These are phyloP conservation scores for Campylomormyrus tamandua DNA, from an alignment of 2,113 vertebrate genomes.

Conservation along the genomic window DNA sequence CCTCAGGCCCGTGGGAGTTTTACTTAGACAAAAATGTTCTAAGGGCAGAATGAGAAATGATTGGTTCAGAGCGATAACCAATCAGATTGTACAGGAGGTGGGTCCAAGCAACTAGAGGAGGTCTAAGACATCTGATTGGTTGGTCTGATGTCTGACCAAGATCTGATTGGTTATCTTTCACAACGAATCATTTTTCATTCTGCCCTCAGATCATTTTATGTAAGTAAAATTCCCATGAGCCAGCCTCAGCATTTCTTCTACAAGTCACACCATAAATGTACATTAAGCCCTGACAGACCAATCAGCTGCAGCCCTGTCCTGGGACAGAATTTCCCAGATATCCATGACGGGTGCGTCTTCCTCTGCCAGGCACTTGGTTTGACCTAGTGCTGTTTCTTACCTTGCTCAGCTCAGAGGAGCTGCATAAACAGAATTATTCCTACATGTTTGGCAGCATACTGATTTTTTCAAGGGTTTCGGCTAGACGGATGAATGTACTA, in stretches of 20 bases:
- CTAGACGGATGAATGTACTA: not conserved
- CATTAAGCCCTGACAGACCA: not conserved
- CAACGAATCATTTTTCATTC: too few species aligned
- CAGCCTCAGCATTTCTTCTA: not conserved
- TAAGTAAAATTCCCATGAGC: too few species aligned
- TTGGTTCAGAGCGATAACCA: too few species aligned
- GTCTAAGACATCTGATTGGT: too few species aligned
- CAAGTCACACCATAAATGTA: not conserved
- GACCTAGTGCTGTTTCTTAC: not conserved
- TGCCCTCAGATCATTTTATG: too few species aligned
- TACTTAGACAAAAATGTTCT: too few species aligned
- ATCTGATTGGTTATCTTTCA: too few species aligned
- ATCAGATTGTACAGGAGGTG: too few species aligned
- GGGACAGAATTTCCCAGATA: not conserved
- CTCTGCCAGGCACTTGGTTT: not conserved
- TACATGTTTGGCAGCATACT: not conserved
- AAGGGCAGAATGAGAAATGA: too few species aligned
- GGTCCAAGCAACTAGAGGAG: too few species aligned
- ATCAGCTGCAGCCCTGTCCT: not conserved
- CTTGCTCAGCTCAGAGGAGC: not conserved
- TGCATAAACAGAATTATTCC: not conserved
- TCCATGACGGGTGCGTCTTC: not conserved
- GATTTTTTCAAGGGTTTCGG: not conserved
- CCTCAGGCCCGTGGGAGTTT: too few species aligned
- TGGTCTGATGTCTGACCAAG: too few species aligned